Percentiles rank a stretch among this genome's conserved stretches.
Evolutionary conservation across 2,888 invertebrate genomes (phyloP).

Genomic region (Pristionchus fissidentatus): DNA sequence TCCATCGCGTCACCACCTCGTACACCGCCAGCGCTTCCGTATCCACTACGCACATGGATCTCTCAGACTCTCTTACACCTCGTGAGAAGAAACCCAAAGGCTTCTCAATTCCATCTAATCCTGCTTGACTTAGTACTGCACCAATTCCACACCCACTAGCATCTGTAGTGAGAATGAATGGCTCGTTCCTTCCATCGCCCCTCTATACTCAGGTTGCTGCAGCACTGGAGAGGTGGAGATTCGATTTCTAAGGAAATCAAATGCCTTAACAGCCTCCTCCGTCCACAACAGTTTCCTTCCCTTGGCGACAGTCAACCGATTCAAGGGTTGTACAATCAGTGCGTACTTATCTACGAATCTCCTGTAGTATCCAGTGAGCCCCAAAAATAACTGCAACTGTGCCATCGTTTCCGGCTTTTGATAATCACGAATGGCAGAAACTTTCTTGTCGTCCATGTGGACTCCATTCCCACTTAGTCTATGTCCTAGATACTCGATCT

Average conservation of each 20-base stretch:
- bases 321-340: background rate
- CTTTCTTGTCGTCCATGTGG: background rate
- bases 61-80: background rate
- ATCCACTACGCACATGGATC: background rate
- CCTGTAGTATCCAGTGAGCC: background rate
- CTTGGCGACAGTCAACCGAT: background rate
- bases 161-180: conserved; percentile 21
- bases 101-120: background rate
- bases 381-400: background rate
- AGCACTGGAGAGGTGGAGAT: background rate
- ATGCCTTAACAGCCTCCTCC: background rate
- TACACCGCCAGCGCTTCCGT: background rate
- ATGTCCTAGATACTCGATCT: conserved; percentile 4
- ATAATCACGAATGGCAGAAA: background rate
- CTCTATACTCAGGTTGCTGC: background rate
- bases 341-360: background rate
- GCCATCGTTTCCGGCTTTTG: background rate
- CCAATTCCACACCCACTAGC: background rate
- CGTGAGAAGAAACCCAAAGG: background rate
- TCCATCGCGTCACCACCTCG: background rate
- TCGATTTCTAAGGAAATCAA: background rate
- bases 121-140: background rate
- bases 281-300: conserved; percentile 8
- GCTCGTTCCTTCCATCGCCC: background rate
- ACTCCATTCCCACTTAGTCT: background rate